Evolutionary conservation across 1,140 invertebrate genomes (phyloP).

Genomic region (Papilio polyxenes): DNA sequence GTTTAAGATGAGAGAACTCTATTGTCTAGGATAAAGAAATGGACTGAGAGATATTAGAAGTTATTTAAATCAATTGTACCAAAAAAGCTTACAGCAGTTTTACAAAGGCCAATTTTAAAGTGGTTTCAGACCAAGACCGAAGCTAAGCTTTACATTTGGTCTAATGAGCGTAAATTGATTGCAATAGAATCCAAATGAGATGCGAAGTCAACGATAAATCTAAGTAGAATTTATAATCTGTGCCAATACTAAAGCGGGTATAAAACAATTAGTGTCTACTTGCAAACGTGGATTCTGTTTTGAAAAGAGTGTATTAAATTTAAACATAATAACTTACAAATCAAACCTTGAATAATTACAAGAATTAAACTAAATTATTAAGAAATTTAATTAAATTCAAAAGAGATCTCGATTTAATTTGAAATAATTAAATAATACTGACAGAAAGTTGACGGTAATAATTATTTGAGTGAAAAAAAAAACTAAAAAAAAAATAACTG

Average conservation of each 20-base stretch:
- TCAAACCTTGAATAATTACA: neutral
- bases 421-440: neutral
- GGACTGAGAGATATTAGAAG: neutral
- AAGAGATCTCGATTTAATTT: neutral
- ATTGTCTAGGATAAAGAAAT: neutral
- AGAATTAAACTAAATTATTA: neutral
- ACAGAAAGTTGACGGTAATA: neutral
- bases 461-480: neutral
- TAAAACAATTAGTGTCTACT: neutral
- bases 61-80: neutral
- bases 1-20: neutral
- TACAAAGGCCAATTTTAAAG: neutral
- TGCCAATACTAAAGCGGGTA: neutral
- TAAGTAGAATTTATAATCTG: neutral
- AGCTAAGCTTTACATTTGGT: neutral
- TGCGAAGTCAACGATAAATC: neutral
- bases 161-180: neutral
- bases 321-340: neutral
- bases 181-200: neutral
- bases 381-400: neutral
- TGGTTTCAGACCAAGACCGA: neutral
- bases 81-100: neutral
- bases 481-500: neutral
- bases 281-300: neutral
- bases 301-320: neutral